Percentiles rank a stretch among this genome's conserved stretches.
Evolutionary conservation across 2,888 invertebrate genomes (phyloP).

Genomic region (Pseudanteris insignis): DNA sequence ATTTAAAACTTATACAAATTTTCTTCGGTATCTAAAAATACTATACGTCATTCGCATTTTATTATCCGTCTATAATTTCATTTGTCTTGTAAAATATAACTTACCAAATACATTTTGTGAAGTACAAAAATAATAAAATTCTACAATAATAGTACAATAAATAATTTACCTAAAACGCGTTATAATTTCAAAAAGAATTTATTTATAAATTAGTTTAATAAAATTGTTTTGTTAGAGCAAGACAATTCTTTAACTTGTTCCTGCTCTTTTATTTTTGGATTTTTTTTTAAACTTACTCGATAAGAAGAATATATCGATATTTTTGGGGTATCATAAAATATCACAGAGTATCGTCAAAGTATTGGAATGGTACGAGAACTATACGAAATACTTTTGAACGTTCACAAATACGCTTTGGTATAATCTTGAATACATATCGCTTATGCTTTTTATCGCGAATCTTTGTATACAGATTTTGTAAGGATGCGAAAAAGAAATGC

Average conservation of each 20-base stretch:
- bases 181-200: too few species aligned
- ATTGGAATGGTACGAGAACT: conserved; percentile 41
- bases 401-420: conserved; percentile 37
- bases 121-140: too few species aligned
- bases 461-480: conserved; percentile 31
- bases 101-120: too few species aligned
- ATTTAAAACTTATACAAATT: too few species aligned
- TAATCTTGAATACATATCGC: conserved; percentile 27
- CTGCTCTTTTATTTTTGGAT: neutral
- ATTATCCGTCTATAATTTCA: too few species aligned
- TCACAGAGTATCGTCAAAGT: conserved; percentile 42
- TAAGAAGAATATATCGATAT: conserved; percentile 24
- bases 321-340: conserved; percentile 26
- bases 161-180: too few species aligned
- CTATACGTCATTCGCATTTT: too few species aligned
- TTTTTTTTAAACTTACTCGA: conserved; percentile 10
- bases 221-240: too few species aligned
- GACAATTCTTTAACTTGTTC: neutral
- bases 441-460: conserved; percentile 14
- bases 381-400: conserved; percentile 35
- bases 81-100: too few species aligned
- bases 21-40: too few species aligned
- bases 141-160: too few species aligned
- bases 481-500: conserved; percentile 20
- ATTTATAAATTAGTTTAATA: too few species aligned